Percentiles rank a stretch among this genome's conserved stretches.
Conservation (phyloP, 2,888 invertebrate genomes). For the Ormyrus rosae region DNA sequence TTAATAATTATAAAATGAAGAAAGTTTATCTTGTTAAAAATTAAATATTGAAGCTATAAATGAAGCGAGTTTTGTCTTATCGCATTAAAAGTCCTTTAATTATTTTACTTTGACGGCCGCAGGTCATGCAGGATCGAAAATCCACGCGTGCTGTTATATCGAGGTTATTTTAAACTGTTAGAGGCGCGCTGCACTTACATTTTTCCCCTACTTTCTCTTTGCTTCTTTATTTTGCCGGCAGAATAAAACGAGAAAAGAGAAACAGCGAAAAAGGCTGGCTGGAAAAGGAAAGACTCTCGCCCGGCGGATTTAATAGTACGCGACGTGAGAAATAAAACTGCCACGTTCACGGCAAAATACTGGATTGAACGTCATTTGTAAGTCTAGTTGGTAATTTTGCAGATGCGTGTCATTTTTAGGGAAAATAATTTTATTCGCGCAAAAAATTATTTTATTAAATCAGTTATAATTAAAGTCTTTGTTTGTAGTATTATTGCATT, state of each 20-base stretch:
- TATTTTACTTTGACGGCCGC: no score
- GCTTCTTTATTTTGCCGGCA: constrained; percentile 2
- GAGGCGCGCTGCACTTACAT: constrained; percentile 3
- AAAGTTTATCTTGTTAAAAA: no score
- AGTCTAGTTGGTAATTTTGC: no score
- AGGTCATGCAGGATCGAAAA: constrained; percentile 4
- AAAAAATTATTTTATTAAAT: no score
- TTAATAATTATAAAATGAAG: no score
- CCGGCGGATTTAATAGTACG: not conserved
- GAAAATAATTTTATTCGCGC: no score
- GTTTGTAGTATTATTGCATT: no score
- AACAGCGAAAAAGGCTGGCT: constrained; percentile 4
- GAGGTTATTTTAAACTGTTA: constrained; percentile 41
- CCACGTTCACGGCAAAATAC: constrained; percentile 9
- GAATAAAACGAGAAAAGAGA: constrained; percentile 34
- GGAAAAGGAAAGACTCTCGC: not conserved
- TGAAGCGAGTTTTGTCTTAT: no score
- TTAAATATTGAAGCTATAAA: no score
- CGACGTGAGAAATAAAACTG: constrained; percentile 17
- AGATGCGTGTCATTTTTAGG: no score
- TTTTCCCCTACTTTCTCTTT: constrained; percentile 2
- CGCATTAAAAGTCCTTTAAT: no score
- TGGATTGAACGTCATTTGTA: not conserved
- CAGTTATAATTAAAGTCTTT: no score
- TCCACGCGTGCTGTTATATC: constrained; percentile 25